These are phyloP conservation scores for Tupaia chinensis DNA, from an alignment of 2,113 vertebrate genomes.

Conservation along the genomic window DNA sequence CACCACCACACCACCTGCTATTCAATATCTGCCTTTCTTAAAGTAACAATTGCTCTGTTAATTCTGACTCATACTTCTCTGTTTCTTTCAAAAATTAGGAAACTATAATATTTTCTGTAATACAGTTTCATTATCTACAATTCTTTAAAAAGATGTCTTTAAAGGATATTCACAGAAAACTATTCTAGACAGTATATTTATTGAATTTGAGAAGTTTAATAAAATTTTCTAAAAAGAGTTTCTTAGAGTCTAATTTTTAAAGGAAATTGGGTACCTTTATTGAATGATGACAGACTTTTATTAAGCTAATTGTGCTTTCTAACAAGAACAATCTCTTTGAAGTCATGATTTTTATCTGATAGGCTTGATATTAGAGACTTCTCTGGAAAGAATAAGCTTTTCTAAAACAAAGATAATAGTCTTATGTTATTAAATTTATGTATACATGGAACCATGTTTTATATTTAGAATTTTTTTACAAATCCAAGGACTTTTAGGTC, in stretches of 20 bases:
- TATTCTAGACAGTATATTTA: not conserved
- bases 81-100: constrained; percentile 21
- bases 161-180: not conserved
- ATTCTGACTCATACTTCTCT: not conserved
- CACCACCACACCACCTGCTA: no score
- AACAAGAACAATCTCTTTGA: not conserved
- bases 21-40: not conserved
- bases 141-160: not conserved
- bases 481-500: not conserved
- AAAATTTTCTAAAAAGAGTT: not conserved
- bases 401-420: not conserved
- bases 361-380: not conserved
- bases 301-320: not conserved
- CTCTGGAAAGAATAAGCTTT: not conserved
- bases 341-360: not conserved
- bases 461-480: constrained; percentile 36
- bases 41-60: not conserved
- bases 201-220: not conserved
- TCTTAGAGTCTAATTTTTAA: not conserved
- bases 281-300: not conserved
- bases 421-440: not conserved
- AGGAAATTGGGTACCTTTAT: not conserved
- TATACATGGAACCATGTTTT: constrained; percentile 27
- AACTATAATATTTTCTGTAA: not conserved
- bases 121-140: not conserved